Base-by-base conservation (phyloP, 2,888 invertebrate genomes). In the Ethmia dodecea region DNA sequence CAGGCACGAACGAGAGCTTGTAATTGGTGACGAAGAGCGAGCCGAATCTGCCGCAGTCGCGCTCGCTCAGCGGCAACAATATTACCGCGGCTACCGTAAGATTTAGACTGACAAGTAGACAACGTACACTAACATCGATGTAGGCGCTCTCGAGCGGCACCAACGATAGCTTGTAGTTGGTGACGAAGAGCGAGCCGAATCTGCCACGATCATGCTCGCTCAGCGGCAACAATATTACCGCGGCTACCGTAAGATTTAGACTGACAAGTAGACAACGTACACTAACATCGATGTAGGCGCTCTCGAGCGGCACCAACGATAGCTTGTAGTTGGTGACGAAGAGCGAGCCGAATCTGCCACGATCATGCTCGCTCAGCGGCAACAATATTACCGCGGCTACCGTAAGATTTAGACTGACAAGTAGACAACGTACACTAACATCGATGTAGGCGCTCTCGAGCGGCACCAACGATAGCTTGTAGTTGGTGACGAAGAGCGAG, bases 291-390 rank as follows among this genome's bases (percentile, higher is more conserved):
- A n/a, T n/a, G n/a, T n/a, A n/a, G n/a, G n/a, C n/a, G n/a, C 55
- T 54, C 44, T 89, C 90, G 15, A 91, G 88, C 13, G 94, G 93
- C 35, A 95, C 90, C 83, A 97, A 97, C 15, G 95, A 92, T 16
- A 98, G 86, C 77, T 96, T 95, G 70, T 96, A 97, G 86, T 97
- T 98, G 38, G 98, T 98, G 41, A 97, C 92, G 63, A 93, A 93
- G 40, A 98, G 83, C 15, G 93, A 88, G 0, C 98, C 98, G 40
- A 93, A 92, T 40, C 92, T 90, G 35, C 95, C 95, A 55, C 90
- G 89, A 60, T 93, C 94, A 42, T 92, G 88, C 52, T 94, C 93
- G 55, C 92, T 92, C 45, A 94, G 89, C 9, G 96, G 93, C 33
- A 93, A 90, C 73, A 93, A 94, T 89, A 96, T 89, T 48, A 95